A percentile compares a stretch with the other conserved stretches of the same genome.
Conservation (phyloP, 1,140 invertebrate species). For the Panagrolaimus sp. region DNA sequence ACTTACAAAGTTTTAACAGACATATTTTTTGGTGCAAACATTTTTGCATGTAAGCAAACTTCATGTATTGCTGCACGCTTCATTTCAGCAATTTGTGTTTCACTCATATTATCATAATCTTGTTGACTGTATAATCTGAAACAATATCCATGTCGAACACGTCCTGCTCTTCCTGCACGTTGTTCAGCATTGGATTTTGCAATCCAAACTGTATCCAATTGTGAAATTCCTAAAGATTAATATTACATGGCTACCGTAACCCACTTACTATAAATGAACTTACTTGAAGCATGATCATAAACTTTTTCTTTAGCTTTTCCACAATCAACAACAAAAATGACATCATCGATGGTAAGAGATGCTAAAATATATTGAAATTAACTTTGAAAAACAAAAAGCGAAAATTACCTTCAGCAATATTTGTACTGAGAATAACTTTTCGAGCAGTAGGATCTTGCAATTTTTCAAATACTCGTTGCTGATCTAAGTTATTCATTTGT, state of each 20-base stretch:
- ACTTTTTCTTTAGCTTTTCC: slow-evolving; percentile 77
- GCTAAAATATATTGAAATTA: too few species aligned
- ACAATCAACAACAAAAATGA: slow-evolving; percentile 80
- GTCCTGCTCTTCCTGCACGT: slow-evolving; percentile 70
- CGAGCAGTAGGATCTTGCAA: slow-evolving; percentile 63
- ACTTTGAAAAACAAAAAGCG: too few species aligned
- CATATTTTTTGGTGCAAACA: slow-evolving; percentile 71
- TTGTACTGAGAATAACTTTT: slow-evolving; percentile 85
- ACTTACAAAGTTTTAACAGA: slow-evolving; percentile 76
- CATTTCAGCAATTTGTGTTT: slow-evolving; percentile 71
- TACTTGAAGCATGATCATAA: slow-evolving; percentile 59
- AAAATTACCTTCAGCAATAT: slow-evolving; percentile 90
- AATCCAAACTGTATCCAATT: slow-evolving; percentile 60
- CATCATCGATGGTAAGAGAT: slow-evolving; percentile 80
- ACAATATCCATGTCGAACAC: slow-evolving; percentile 70
- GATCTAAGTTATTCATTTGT: slow-evolving; percentile 68
- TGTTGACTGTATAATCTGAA: slow-evolving; percentile 50
- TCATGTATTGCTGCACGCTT: slow-evolving; percentile 69
- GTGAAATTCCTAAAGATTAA: slow-evolving; percentile 58
- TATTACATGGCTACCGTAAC: too few species aligned
- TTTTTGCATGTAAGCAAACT: slow-evolving; percentile 82
- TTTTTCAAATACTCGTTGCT: slow-evolving; percentile 72
- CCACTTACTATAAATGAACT: too few species aligned
- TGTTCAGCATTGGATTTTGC: slow-evolving; percentile 62
- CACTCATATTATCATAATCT: slow-evolving; percentile 65